Percentiles rank a stretch among this genome's conserved stretches.
Evolutionary conservation across 92 coral and sea anemone genomes (phyloP).

Genomic region (Zoanthus gigantus): DNA sequence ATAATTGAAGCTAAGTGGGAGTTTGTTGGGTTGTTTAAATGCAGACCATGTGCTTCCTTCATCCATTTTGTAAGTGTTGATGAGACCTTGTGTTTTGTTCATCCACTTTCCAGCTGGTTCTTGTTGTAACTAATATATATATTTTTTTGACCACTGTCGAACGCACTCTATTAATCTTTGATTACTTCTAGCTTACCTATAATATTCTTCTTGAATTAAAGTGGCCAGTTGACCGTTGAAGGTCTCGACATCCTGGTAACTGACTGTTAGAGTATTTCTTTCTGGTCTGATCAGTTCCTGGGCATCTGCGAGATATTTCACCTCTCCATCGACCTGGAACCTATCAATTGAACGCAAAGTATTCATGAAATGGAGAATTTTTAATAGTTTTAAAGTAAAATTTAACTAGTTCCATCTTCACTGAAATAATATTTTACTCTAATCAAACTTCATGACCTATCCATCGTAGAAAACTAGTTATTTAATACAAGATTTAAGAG

Average conservation of each 20-base stretch:
- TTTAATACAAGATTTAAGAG: too few relatives aligned
- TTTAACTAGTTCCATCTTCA: background rate
- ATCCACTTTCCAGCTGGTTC: too few relatives aligned
- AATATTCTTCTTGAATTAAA: conserved; percentile 93
- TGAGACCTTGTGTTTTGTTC: too few relatives aligned
- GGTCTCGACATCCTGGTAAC: conserved; percentile 92
- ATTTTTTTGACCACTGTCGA: too few relatives aligned
- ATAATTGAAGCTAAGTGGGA: background rate
- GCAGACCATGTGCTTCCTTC: too few relatives aligned
- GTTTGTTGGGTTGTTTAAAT: too few relatives aligned
- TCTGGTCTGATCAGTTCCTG: conserved; percentile 97
- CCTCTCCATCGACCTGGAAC: conserved; percentile 91
- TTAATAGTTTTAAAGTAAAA: background rate
- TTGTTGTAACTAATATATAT: too few relatives aligned
- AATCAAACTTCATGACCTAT: too few relatives aligned
- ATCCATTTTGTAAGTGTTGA: too few relatives aligned
- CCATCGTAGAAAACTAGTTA: too few relatives aligned
- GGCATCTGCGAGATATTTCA: conserved; percentile 89
- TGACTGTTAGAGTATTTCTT: conserved; percentile 93
- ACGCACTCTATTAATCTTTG: too few relatives aligned
- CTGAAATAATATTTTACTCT: background rate
- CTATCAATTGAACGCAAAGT: conserved; percentile 42
- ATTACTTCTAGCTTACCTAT: conserved; percentile 64
- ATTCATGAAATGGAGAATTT: background rate
- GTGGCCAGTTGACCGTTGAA: conserved; percentile 87